Conservation (phyloP, 2,113 vertebrate genomes). For the Cervus canadensis region DNA sequence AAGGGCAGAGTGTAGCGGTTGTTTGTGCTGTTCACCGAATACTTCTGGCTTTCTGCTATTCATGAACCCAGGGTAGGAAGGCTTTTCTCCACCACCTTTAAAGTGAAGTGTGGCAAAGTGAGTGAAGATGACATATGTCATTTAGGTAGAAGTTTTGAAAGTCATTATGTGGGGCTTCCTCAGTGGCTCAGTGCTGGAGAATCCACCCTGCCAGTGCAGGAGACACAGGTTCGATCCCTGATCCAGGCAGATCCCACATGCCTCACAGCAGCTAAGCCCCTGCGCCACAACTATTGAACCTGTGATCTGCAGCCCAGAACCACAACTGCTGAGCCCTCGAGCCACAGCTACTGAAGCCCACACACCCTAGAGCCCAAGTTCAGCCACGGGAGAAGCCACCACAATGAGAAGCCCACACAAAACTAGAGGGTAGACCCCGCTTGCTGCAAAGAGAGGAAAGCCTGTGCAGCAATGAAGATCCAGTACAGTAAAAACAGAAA, state of each 20-base stretch:
- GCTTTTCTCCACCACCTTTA: not conserved
- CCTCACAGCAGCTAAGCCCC: not conserved
- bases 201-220: not conserved
- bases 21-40: not conserved
- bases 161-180: not conserved
- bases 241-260: not conserved
- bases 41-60: not conserved
- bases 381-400: not conserved
- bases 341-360: not conserved
- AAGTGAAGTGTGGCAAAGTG: not conserved
- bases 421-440: not conserved
- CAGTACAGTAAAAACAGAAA: not conserved
- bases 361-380: not conserved
- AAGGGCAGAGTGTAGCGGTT: not conserved
- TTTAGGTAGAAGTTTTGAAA: not conserved
- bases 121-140: not conserved
- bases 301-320: not conserved
- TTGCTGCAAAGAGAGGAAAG: not conserved
- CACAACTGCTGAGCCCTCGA: not conserved
- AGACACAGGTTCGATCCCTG: not conserved
- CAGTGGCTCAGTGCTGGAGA: not conserved
- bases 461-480: not conserved
- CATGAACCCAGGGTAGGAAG: not conserved
- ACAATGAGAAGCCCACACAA: not conserved
- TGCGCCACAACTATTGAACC: not conserved